Evolutionary conservation across 2,888 invertebrate species (phyloP).

Genomic region (Synanthedon myopaeformis): DNA sequence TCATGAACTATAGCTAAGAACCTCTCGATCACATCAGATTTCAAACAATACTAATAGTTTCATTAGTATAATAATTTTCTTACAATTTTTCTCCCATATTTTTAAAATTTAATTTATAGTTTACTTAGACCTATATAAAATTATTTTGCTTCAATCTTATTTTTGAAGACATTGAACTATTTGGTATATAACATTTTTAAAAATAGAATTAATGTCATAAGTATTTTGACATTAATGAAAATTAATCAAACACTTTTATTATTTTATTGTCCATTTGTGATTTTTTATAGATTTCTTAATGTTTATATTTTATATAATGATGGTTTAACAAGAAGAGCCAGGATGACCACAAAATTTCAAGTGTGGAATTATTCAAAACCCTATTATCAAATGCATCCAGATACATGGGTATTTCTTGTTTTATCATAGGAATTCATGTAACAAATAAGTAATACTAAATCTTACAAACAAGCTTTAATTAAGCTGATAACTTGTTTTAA

Average conservation of each 20-base stretch:
- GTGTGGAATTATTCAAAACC: slow-evolving; percentile 67
- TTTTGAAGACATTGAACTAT: not conserved
- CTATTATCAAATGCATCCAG: slow-evolving; percentile 65
- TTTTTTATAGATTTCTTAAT: slow-evolving; percentile 38
- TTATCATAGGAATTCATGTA: too few species aligned
- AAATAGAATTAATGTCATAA: slow-evolving; percentile 43
- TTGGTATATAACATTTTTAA: not conserved
- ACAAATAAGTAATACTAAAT: too few species aligned
- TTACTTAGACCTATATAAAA: slow-evolving; percentile 17
- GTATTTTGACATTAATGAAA: slow-evolving; percentile 50
- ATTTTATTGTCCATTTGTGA: slow-evolving; percentile 29
- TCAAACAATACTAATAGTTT: too few species aligned
- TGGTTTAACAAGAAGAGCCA: slow-evolving; percentile 33
- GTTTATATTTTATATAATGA: slow-evolving; percentile 44
- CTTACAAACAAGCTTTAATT: too few species aligned
- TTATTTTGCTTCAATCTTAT: slow-evolving; percentile 9
- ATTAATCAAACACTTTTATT: slow-evolving; percentile 37
- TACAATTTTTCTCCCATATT: too few species aligned
- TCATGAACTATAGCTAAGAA: too few species aligned
- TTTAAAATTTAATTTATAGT: too few species aligned
- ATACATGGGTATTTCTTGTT: slow-evolving; percentile 42
- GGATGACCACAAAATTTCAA: slow-evolving; percentile 67
- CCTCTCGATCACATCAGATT: too few species aligned
- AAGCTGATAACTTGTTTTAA: too few species aligned
- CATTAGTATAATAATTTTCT: not conserved